A percentile compares a stretch with the other conserved stretches of the same genome.
Evolutionary conservation across 2,797 vertebrate genomes (phyloP).

Genomic region (Pseudochirops cupreus): DNA sequence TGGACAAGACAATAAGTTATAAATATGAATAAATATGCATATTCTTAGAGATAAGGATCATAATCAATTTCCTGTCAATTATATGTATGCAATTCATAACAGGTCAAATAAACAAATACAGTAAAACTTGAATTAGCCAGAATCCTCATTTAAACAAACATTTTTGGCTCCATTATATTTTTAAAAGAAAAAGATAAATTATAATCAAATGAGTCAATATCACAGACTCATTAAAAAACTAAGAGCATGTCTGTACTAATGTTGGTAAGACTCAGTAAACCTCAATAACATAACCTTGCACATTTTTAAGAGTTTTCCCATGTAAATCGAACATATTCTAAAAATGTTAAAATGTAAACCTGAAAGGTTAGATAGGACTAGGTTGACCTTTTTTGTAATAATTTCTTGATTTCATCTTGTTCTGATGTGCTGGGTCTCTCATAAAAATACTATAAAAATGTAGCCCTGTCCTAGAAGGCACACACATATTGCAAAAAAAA

Average conservation of each 20-base stretch:
- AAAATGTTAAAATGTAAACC: background rate
- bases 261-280: slow-evolving; percentile 7
- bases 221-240: slow-evolving; percentile 27
- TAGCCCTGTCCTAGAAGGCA: background rate
- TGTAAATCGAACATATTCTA: background rate
- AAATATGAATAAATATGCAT: slow-evolving; percentile 6
- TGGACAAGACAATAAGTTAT: background rate
- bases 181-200: background rate
- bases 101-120: background rate
- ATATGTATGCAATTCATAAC: background rate
- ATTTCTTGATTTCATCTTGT: background rate
- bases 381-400: background rate
- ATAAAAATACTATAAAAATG: background rate
- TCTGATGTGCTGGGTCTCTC: background rate
- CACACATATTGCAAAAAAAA: background rate
- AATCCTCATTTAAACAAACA: background rate
- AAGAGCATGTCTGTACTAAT: background rate
- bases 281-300: slow-evolving; percentile 11
- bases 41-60: slow-evolving; percentile 38
- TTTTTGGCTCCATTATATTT: background rate
- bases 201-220: background rate
- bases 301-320: background rate
- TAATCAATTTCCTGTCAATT: background rate
- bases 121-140: background rate
- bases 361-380: background rate